Conservation (phyloP, 2,113 vertebrate species). For the Sylvilagus bachmani region DNA sequence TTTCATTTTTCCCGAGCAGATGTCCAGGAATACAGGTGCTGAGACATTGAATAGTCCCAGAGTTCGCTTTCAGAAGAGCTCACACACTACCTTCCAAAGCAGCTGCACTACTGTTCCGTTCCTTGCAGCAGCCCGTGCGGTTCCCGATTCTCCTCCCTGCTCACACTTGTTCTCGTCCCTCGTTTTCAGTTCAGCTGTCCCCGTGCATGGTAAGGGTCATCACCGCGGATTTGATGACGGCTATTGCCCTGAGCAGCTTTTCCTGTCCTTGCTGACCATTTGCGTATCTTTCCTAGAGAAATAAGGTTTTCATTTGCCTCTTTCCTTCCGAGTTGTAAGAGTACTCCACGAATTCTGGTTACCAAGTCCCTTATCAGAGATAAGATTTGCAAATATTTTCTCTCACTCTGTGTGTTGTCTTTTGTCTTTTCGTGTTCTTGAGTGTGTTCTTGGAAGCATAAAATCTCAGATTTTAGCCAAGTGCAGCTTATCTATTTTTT, state of each 20-base stretch:
- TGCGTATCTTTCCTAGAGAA: neutral
- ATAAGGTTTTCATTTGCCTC: neutral
- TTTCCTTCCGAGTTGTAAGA: neutral
- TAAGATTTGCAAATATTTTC: neutral
- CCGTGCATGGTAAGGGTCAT: neutral
- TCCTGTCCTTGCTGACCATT: neutral
- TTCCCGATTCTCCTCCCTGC: neutral
- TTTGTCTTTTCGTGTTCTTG: neutral
- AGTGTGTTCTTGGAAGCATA: neutral
- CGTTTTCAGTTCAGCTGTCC: neutral
- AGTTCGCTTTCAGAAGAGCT: neutral
- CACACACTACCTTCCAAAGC: neutral
- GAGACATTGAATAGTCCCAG: neutral
- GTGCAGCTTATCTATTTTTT: neutral
- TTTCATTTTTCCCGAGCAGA: neutral
- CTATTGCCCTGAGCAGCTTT: neutral
- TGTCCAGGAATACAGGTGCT: neutral
- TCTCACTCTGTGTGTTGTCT: neutral
- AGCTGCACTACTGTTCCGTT: neutral
- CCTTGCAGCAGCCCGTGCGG: neutral
- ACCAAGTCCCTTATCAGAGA: neutral
- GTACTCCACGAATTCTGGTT: neutral
- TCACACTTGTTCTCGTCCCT: neutral
- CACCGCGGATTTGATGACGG: neutral
- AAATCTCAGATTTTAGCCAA: neutral